Conservation (phyloP, 2,888 invertebrate species). For the Ichneumon xanthorius region DNA sequence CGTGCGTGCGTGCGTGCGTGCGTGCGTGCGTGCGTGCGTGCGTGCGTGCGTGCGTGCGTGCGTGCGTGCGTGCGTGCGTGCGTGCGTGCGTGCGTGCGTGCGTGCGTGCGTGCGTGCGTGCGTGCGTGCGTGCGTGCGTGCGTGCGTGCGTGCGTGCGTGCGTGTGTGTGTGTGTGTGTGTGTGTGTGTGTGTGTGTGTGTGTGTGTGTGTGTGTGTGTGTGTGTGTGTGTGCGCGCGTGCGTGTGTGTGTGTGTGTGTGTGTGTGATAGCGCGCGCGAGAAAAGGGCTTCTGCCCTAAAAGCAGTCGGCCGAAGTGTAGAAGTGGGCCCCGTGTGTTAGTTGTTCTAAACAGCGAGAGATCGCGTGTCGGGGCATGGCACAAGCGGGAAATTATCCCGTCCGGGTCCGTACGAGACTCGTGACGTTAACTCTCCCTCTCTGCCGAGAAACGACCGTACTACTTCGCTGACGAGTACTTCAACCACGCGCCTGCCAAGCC, state of each 20-base stretch:
- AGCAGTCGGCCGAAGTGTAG: conserved; percentile 54
- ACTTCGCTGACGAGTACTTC: conserved; percentile 48
- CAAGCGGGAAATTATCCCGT: conserved; percentile 79
- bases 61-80: background rate
- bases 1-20: background rate
- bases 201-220: background rate
- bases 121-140: background rate
- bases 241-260: background rate
- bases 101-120: background rate
- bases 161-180: background rate
- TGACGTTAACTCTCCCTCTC: conserved; percentile 61
- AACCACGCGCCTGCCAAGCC: conserved; percentile 57
- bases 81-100: background rate
- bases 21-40: background rate
- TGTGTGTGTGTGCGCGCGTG: background rate
- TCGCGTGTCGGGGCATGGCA: conserved; percentile 76
- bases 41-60: background rate
- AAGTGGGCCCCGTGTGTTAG: conserved; percentile 34
- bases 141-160: no score
- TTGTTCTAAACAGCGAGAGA: conserved; percentile 53
- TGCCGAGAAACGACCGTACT: conserved; percentile 33
- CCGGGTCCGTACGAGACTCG: conserved; percentile 62
- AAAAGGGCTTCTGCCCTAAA: conserved; percentile 56
- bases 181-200: background rate
- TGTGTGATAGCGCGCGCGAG: conserved; percentile 6